Conservation (phyloP, 2,888 invertebrate genomes). For the Enchytraeus crypticus region DNA sequence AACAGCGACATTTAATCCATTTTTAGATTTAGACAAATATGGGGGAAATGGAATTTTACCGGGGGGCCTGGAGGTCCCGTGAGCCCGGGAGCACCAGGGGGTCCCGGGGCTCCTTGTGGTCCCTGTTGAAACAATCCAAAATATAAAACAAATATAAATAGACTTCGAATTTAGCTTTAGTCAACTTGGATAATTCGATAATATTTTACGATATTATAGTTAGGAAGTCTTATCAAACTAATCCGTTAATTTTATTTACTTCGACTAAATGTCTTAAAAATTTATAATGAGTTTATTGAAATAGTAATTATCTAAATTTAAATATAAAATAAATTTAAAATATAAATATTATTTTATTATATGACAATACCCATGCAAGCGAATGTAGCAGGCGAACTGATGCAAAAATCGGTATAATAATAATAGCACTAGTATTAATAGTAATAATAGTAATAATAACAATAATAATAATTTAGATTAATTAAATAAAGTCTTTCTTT, state of each 20-base stretch:
- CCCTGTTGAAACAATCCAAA: background rate
- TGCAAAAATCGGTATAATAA: background rate
- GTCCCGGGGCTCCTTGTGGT: constrained; percentile 7
- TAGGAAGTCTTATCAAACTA: background rate
- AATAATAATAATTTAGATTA: background rate
- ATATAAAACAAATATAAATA: background rate
- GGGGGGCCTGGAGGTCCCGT: constrained; percentile 6
- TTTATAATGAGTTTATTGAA: too few relatives aligned
- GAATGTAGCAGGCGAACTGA: background rate
- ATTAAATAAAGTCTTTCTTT: too few relatives aligned
- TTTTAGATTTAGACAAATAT: too few relatives aligned
- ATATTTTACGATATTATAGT: background rate
- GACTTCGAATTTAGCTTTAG: background rate
- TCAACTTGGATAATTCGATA: background rate
- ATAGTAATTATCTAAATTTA: too few relatives aligned
- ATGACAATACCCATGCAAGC: background rate
- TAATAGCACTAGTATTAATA: background rate
- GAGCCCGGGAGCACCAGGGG: constrained; percentile 7
- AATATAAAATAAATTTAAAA: background rate
- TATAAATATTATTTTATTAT: background rate
- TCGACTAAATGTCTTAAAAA: too few relatives aligned
- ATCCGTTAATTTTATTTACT: background rate
- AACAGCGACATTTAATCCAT: too few relatives aligned
- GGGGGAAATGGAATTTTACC: too few relatives aligned
- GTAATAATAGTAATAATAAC: background rate